phyloP scores from a whole-genome alignment of 2,113 vertebrate genomes.

The Gulo gulo region DNA sequence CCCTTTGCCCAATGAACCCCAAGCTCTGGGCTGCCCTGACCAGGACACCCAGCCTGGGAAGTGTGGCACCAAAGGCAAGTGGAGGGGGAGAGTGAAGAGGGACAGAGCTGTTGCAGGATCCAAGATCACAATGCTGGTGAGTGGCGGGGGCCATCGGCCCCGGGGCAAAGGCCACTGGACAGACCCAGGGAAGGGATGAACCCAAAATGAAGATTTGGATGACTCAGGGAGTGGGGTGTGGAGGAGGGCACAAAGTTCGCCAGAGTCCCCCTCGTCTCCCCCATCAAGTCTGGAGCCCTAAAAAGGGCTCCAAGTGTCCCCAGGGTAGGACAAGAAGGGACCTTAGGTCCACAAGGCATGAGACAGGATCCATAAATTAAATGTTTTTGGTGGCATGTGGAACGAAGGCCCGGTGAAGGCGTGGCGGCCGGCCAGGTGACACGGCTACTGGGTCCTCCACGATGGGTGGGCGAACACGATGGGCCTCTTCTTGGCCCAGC shows the following conservation, averaged over 20 bases:
- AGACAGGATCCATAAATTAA: constrained; percentile 20
- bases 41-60: not conserved
- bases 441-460: constrained; percentile 81
- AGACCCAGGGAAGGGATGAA: not conserved
- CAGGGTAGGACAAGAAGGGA: not conserved
- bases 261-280: not conserved
- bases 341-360: not conserved
- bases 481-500: constrained; percentile 89
- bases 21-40: not conserved
- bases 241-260: not conserved
- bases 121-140: constrained; percentile 62
- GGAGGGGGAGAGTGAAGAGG: not conserved
- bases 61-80: constrained; percentile 36
- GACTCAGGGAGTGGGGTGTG: not conserved
- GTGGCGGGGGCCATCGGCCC: not conserved
- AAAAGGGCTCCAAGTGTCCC: not conserved
- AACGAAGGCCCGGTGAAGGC: not conserved
- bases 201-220: not conserved
- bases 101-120: not conserved
- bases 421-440: accelerated
- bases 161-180: constrained; percentile 56
- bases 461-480: constrained; percentile 90
- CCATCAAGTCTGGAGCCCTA: not conserved
- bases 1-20: not conserved
- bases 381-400: not conserved